phyloP scores from a whole-genome alignment of 64 coral and sea anemone species.

The Acropora yongei region DNA sequence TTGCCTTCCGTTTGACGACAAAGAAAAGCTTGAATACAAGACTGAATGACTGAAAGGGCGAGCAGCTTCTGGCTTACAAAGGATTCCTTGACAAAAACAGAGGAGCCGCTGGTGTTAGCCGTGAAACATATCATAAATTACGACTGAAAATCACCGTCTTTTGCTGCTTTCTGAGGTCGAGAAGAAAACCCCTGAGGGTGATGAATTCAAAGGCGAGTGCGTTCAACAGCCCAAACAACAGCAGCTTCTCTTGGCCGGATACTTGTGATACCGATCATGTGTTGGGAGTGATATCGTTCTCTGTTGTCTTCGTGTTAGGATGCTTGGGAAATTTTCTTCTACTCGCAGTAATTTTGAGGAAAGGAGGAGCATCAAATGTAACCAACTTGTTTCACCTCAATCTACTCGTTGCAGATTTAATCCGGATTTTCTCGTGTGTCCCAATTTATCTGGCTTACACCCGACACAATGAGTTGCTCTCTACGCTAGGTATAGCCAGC shows the following conservation, averaged over 20 bases:
- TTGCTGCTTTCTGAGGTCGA: no score
- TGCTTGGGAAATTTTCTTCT: conserved; percentile 71
- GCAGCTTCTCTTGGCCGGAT: not conserved
- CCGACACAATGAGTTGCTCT: conserved; percentile 25
- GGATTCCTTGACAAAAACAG: no score
- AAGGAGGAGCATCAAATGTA: conserved; percentile 57
- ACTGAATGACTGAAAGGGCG: no score
- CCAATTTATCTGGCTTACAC: conserved; percentile 77
- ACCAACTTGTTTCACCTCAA: conserved; percentile 84
- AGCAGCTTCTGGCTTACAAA: no score
- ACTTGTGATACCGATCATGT: not conserved
- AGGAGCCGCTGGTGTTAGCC: no score
- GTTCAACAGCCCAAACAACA: not conserved
- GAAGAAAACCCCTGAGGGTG: no score
- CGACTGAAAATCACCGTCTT: no score
- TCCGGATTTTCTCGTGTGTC: conserved; percentile 64
- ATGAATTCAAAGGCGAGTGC: not conserved
- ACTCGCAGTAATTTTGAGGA: conserved; percentile 63
- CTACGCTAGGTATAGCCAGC: not conserved
- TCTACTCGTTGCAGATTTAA: conserved; percentile 68
- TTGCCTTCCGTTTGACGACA: no score
- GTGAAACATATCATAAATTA: no score
- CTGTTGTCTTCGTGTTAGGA: conserved; percentile 1
- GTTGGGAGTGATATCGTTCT: conserved; percentile 59
- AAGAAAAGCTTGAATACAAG: no score